Percentiles rank a stretch among this genome's conserved stretches.
These are phyloP conservation scores for Drosophila yooni DNA, from an alignment of 2,888 invertebrate species.

Conservation along the genomic window DNA sequence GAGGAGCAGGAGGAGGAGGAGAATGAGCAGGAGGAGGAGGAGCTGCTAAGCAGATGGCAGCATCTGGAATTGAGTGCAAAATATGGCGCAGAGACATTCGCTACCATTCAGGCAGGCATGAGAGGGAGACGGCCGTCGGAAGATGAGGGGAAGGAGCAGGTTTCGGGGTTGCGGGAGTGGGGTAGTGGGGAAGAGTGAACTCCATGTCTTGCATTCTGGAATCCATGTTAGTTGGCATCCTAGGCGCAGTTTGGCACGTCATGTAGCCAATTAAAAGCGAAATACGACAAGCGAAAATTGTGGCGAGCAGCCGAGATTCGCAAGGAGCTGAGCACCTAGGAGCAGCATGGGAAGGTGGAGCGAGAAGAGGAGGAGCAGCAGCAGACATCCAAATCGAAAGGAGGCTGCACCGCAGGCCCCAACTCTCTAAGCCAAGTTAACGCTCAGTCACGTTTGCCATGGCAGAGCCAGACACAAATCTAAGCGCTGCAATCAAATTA, in stretches of 20 bases:
- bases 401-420: conserved; percentile 44
- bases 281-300: conserved; percentile 75
- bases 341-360: background rate
- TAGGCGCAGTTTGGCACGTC: conserved; percentile 74
- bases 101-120: background rate
- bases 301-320: conserved; percentile 59
- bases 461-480: conserved; percentile 66
- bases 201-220: conserved; percentile 62
- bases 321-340: conserved; percentile 1
- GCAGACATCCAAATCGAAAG: conserved; percentile 49
- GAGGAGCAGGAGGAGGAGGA: conserved; percentile 1
- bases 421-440: conserved; percentile 38
- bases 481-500: conserved; percentile 76
- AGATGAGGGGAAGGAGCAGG: too few species aligned
- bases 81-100: conserved; percentile 62
- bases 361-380: conserved; percentile 3
- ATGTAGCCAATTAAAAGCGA: conserved; percentile 82
- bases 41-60: conserved; percentile 30
- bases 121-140: background rate
- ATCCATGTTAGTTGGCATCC: conserved; percentile 73
- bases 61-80: conserved; percentile 78
- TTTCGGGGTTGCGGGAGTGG: background rate
- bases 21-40: conserved; percentile 21
- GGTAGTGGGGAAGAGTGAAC: conserved; percentile 7
- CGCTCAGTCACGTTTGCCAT: conserved; percentile 69